Evolutionary conservation across 2,113 vertebrate species (phyloP).

Genomic region (Echinops telfairi): DNA sequence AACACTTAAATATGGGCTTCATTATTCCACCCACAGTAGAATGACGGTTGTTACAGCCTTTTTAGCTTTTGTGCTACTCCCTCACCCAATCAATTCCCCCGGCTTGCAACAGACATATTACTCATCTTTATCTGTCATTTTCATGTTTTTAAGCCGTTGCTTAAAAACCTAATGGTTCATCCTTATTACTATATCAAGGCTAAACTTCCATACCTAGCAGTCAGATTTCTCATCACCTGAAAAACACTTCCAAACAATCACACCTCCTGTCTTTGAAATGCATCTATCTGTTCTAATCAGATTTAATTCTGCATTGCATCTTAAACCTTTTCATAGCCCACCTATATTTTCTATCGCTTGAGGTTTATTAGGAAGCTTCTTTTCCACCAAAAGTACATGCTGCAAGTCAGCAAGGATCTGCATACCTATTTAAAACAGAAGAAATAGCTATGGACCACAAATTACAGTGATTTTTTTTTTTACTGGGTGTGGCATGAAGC

Average conservation of each 20-base stretch:
- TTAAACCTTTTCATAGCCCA: too few relatives aligned
- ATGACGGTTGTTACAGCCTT: not conserved
- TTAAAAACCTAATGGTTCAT: not conserved
- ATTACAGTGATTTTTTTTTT: too few relatives aligned
- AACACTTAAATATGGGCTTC: not conserved
- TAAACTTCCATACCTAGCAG: not conserved
- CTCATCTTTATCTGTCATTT: not conserved
- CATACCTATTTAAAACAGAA: too few relatives aligned
- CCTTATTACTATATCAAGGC: not conserved
- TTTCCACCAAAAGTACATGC: too few relatives aligned
- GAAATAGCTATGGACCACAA: too few relatives aligned
- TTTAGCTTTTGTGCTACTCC: not conserved
- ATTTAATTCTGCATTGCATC: not conserved
- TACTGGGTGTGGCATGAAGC: too few relatives aligned
- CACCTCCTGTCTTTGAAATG: not conserved
- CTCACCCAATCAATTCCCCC: not conserved
- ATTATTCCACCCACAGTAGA: not conserved
- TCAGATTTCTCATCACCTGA: not conserved
- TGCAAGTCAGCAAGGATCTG: too few relatives aligned
- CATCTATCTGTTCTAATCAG: not conserved
- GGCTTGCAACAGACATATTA: not conserved
- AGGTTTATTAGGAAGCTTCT: too few relatives aligned
- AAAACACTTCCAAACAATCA: not conserved
- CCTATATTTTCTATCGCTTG: too few relatives aligned
- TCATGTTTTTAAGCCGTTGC: not conserved